A percentile compares a stretch with the other conserved stretches of the same genome.
Evolutionary conservation across 92 coral and sea anemone genomes (phyloP).

Genomic region (Zoanthus solanderi): DNA sequence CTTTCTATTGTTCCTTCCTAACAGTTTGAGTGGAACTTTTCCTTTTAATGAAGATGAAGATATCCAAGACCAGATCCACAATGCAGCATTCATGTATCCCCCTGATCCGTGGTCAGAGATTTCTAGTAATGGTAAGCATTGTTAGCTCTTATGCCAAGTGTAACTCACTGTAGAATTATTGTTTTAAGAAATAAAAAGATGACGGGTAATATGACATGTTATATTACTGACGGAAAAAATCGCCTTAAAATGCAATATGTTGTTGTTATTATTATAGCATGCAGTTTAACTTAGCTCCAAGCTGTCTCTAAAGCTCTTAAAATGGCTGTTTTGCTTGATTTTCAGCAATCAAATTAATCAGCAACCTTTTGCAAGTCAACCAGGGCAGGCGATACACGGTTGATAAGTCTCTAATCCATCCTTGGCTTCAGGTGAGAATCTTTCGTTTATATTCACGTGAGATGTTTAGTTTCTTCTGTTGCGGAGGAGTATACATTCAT

Average conservation of each 20-base stretch:
- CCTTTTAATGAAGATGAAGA: constrained; percentile 99
- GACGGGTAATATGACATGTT: too few species aligned
- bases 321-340: neutral
- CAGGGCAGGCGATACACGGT: constrained; percentile 94
- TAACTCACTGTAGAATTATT: too few species aligned
- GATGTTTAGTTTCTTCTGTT: neutral
- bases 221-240: too few species aligned
- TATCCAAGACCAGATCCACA: constrained; percentile 96
- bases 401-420: constrained; percentile 94
- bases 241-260: too few species aligned
- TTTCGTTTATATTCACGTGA: neutral
- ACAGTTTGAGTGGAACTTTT: constrained; percentile 95
- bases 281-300: too few species aligned
- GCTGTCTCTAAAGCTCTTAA: neutral
- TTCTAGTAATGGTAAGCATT: constrained; percentile 79
- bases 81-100: constrained; percentile 98
- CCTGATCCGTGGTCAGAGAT: constrained; percentile 98
- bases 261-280: too few species aligned
- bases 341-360: constrained; percentile 91
- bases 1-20: neutral
- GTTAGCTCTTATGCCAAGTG: neutral
- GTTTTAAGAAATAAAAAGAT: too few species aligned
- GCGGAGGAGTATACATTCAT: neutral
- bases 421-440: constrained; percentile 94
- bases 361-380: constrained; percentile 92